Evolutionary conservation across 2,888 invertebrate species (phyloP), one percentile per base, ranked within the genome.

Genomic region (Matsumyia berberina): DNA sequence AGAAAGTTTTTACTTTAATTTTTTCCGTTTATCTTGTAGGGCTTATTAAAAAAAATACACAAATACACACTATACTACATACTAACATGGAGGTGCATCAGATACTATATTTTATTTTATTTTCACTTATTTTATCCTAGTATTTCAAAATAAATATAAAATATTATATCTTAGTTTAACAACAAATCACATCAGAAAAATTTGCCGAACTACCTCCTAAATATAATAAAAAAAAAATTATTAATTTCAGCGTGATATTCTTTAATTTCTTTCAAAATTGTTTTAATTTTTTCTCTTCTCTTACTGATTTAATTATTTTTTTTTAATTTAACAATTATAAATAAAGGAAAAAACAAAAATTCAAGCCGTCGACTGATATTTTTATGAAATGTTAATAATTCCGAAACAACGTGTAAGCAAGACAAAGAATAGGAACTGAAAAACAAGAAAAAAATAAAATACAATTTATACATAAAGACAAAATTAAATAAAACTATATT

Each of bases 341-440:
- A 35, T 24, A 46, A 33, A 51, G 19, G 8, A 62, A 64, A 51
- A 58, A 74, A 74, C 12, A 62, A 73, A 81, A 74, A 85, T 80
- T 74, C 74, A 87, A 88, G 88, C 88, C 89, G 89, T 90, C 89
- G 90, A 90, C 90, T 90, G 90, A 90, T 90, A 90, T 88, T 89
- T 88, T 90, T 90, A 89, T 87, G 87, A 86, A 86, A 86, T 82
- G 67, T 86, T 78, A 77, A 81, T 86, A 87, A 86, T 85, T 55
- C 80, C 86, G 87, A 86, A 85, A 62, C 85, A 87, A 86, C 79
- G 67, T 77, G 83, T 86, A 83, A 86, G 62, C 77, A 86, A 76
- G 86, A 79, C 86, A 86, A 80, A 86, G 85, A 87, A 86, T 79
- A 86, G 74, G 70, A 81, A 86, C 80, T 86, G 53, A 86, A 66